A percentile compares a stretch with the other conserved stretches of the same genome.
These are phyloP conservation scores for Myxocyprinus asiaticus DNA, from an alignment of 2,113 vertebrate species.

Conservation along the genomic window DNA sequence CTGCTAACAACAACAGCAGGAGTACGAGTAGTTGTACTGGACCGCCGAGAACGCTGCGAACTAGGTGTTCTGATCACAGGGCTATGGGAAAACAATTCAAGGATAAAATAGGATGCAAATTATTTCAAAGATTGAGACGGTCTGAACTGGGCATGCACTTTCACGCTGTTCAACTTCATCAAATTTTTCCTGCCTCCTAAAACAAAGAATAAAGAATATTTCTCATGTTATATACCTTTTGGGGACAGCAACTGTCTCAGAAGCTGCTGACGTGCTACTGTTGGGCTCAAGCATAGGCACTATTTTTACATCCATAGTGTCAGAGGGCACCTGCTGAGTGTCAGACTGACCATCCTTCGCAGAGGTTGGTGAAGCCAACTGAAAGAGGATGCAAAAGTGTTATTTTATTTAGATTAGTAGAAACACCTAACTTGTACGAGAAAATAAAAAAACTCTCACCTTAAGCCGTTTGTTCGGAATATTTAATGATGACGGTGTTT, in stretches of 20 bases:
- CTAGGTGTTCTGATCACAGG: constrained; percentile 50
- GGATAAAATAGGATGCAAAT: too few species aligned
- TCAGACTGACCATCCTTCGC: not conserved
- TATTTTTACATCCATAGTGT: not conserved
- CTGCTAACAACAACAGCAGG: constrained; percentile 58
- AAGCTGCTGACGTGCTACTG: not conserved
- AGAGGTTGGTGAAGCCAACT: not conserved
- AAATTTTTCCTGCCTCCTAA: not conserved
- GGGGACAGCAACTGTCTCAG: not conserved
- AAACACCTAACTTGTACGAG: not conserved
- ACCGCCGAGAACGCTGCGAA: constrained; percentile 71
- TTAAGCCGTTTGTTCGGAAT: constrained; percentile 23
- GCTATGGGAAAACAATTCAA: constrained; percentile 57
- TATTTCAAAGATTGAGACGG: too few species aligned
- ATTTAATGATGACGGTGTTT: constrained; percentile 26
- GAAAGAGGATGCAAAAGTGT: not conserved
- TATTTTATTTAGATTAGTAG: not conserved
- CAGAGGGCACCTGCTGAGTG: not conserved
- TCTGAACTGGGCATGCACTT: too few species aligned
- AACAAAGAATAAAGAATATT: not conserved
- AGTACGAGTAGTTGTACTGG: constrained; percentile 68
- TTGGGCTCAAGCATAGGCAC: not conserved
- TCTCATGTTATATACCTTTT: constrained; percentile 36
- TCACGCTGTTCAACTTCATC: too few species aligned
- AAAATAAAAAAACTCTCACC: constrained; percentile 44